phyloP scores from a whole-genome alignment of 2,797 vertebrate species.

The Pangasius djambal region DNA sequence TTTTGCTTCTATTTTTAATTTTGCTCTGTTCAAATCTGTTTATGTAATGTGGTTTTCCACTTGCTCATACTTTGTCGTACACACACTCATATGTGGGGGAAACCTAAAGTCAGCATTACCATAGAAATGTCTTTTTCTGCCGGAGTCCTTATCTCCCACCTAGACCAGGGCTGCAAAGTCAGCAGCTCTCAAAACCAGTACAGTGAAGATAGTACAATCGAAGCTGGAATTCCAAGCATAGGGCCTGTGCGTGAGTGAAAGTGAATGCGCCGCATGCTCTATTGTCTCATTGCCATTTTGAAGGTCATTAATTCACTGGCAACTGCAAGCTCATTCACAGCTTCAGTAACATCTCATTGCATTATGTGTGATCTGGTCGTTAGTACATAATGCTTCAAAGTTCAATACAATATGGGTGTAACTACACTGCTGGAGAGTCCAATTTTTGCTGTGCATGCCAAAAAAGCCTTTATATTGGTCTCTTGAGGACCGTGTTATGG shows the following conservation, averaged over 20 bases:
- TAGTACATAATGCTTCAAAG: not conserved
- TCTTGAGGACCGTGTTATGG: not conserved
- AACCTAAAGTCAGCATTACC: slow-evolving; percentile 44
- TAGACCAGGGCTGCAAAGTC: slow-evolving; percentile 28
- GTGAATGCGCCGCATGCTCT: not conserved
- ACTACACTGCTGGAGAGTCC: not conserved
- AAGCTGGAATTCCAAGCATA: not conserved
- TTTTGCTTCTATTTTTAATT: slow-evolving; percentile 35
- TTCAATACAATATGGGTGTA: not conserved
- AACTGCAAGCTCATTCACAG: slow-evolving; percentile 10
- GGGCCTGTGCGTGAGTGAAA: not conserved
- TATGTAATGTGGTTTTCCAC: slow-evolving; percentile 6
- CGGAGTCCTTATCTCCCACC: slow-evolving; percentile 23
- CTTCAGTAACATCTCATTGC: not conserved
- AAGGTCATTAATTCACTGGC: not conserved
- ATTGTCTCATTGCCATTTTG: slow-evolving; percentile 11
- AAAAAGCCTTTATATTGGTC: not conserved
- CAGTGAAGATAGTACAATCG: not conserved
- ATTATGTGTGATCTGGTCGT: not conserved
- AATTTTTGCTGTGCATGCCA: not conserved
- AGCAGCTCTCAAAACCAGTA: slow-evolving; percentile 28
- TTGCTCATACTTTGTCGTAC: not conserved
- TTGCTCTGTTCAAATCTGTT: not conserved
- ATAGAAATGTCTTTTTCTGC: slow-evolving; percentile 38
- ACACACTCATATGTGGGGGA: not conserved